phyloP scores from a whole-genome alignment of 2,113 vertebrate species.

The rabbit (Oryctolagus cuniculus) region DNA sequence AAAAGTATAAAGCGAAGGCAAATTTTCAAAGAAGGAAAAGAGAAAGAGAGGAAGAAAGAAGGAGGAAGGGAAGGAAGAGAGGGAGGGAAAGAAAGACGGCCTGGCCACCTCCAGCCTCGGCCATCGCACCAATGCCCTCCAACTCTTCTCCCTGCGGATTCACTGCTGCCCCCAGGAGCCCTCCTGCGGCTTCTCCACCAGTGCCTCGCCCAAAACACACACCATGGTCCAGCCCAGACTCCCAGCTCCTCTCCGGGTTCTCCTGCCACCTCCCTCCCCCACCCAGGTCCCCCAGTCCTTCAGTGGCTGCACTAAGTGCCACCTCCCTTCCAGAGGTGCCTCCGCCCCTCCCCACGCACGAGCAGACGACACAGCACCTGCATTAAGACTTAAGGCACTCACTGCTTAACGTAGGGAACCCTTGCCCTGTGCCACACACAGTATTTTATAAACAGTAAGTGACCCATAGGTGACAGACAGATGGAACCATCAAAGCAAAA shows the following conservation, averaged over 20 bases:
- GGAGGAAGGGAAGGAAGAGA: no score
- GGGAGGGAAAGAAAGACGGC: not conserved
- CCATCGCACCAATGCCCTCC: fast-evolving
- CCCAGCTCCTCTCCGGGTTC: not conserved
- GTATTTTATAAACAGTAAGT: not conserved
- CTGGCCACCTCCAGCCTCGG: not conserved
- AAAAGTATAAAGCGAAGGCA: not conserved
- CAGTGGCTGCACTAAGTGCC: not conserved
- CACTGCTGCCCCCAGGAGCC: not conserved
- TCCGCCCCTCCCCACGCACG: fast-evolving
- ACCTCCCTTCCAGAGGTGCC: not conserved
- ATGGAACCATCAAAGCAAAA: not conserved
- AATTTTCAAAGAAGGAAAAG: no score
- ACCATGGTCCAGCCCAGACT: not conserved
- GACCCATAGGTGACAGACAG: fast-evolving
- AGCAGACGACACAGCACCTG: fast-evolving
- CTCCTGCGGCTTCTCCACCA: no score
- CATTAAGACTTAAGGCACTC: fast-evolving
- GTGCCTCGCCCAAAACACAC: not conserved
- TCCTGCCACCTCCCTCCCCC: not conserved
- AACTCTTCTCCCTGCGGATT: not conserved
- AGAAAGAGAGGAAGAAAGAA: no score
- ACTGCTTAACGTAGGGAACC: fast-evolving
- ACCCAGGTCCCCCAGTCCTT: no score
- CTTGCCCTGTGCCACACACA: fast-evolving